These are phyloP conservation scores for Cataglyphis livida DNA, from an alignment of 2,888 invertebrate genomes.

Conservation along the genomic window DNA sequence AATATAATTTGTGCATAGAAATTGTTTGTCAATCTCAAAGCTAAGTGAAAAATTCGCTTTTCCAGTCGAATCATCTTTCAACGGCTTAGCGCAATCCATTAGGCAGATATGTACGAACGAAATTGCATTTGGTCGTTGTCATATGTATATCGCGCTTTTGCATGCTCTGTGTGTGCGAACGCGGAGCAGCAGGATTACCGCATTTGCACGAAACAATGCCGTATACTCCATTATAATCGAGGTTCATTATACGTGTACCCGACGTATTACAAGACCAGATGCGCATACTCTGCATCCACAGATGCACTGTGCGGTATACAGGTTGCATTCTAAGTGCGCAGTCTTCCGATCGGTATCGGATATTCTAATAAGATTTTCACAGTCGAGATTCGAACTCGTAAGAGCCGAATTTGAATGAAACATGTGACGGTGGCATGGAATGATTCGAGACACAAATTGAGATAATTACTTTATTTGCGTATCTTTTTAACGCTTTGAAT, in stretches of 20 bases:
- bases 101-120: conserved; percentile 25
- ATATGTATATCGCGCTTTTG: neutral
- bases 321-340: neutral
- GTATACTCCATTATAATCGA: conserved; percentile 14
- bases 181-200: too few species aligned
- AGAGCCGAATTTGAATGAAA: neutral
- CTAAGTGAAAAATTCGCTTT: conserved; percentile 11
- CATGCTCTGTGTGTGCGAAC: conserved; percentile 7
- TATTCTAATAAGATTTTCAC: neutral
- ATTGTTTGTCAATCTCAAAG: neutral
- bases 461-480: neutral
- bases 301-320: neutral
- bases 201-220: conserved; percentile 34
- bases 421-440: neutral
- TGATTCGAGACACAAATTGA: neutral
- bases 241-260: conserved; percentile 5
- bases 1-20: neutral
- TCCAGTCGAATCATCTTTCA: conserved; percentile 2
- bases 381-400: neutral
- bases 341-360: neutral
- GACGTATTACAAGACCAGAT: neutral
- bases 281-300: neutral
- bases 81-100: conserved; percentile 66
- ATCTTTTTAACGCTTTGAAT: neutral
- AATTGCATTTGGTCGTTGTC: conserved; percentile 61